These are phyloP conservation scores for Drymodes brunneopygia DNA, from an alignment of 2,113 vertebrate genomes.

Conservation along the genomic window DNA sequence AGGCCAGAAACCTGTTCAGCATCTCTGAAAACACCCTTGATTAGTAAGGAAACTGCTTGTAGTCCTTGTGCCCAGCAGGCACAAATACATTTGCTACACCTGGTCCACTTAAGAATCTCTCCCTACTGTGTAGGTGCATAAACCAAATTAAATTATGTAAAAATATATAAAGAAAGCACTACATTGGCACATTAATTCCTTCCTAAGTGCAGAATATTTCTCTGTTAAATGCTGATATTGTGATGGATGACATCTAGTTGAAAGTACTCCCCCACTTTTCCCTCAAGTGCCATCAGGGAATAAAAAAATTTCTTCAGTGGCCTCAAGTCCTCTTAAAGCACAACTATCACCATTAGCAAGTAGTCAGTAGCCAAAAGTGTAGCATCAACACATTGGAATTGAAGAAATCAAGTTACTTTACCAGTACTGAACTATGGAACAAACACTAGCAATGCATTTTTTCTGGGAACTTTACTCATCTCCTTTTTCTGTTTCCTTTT, in stretches of 20 bases:
- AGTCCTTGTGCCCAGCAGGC: neutral
- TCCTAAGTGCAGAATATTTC: neutral
- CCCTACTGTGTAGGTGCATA: neutral
- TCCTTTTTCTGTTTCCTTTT: neutral
- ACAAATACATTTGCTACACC: neutral
- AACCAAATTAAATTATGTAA: neutral
- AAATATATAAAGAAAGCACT: neutral
- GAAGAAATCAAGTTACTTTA: neutral
- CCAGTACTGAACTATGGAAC: neutral
- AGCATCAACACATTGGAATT: neutral
- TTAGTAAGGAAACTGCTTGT: neutral
- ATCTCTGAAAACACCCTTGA: neutral
- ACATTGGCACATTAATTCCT: neutral
- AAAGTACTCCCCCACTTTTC: neutral
- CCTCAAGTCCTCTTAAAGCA: neutral
- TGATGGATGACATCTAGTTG: neutral
- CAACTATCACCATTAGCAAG: neutral
- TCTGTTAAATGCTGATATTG: neutral
- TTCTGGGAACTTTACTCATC: neutral
- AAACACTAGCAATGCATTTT: neutral
- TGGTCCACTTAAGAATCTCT: neutral
- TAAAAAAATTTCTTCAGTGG: neutral
- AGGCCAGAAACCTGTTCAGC: neutral
- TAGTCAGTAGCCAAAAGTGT: neutral
- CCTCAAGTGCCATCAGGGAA: neutral